Conservation (phyloP, 2,888 invertebrate species). For the Pristionchus mayeri region DNA sequence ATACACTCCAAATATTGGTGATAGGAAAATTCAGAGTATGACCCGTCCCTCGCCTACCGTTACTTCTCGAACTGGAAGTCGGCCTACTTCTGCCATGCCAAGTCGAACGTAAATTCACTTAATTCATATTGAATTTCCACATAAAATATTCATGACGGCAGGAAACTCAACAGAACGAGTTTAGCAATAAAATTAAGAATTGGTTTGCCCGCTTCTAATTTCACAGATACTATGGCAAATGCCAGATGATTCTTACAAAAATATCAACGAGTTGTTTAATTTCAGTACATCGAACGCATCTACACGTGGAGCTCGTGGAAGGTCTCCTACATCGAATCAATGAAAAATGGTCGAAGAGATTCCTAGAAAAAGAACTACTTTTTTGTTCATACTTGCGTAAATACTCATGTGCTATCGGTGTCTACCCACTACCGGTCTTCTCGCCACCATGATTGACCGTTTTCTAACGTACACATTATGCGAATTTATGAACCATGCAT, state of each 20-base stretch:
- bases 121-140: neutral
- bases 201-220: neutral
- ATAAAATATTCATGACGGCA: neutral
- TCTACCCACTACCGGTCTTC: no score
- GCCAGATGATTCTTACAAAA: neutral
- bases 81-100: neutral
- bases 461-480: no score
- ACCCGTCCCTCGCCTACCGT: neutral
- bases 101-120: neutral
- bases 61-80: neutral
- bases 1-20: neutral
- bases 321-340: neutral
- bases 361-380: no score
- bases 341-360: no score
- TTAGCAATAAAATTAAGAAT: neutral
- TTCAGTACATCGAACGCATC: neutral
- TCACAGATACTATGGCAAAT: no score
- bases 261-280: neutral
- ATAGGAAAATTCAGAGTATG: constrained; percentile 1
- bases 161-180: neutral
- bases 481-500: no score
- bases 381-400: no score
- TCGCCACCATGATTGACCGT: no score
- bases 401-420: no score
- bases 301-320: neutral